Evolutionary conservation across 2,113 vertebrate genomes (phyloP), one percentile per base, ranked within the genome.

Genomic region (Mus spicilegus): DNA sequence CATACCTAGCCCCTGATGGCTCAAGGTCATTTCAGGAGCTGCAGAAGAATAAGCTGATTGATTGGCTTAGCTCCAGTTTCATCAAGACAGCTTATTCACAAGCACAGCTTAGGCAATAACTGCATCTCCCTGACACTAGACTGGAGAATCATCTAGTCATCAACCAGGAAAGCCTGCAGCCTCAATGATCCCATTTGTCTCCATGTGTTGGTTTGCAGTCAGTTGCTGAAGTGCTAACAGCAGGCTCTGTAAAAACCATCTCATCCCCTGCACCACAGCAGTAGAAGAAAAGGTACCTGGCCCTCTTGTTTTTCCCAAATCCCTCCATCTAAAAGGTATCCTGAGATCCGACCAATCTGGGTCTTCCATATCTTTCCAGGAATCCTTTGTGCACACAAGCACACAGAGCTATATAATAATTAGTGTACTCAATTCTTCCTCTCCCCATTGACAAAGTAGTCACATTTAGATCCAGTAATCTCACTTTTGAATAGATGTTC

Each of bases 361-460:
- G 10, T 51, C 56, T 36, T 82, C 67, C 13, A 2, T 6, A 39
- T 56, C 90, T 69, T 94, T 91, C 46, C 28, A 87, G 17, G 49
- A 12, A 63, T 86, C 12, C 42, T 77, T 39, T 51, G 20, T 16
- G 65, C 4, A 49, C 63, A 51, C n/a, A 85, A 46, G 9, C 0
- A 51, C 14, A 51, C 8, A 76, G 19, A 42, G 14, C n/a, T 14
- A 14, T 26, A 65, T 65, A 65, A 65, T 65, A 65, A n/a, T 30
- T 3, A 46, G 36, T 56, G 28, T 46, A 6, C 36, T n/a, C 69
- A 87, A 39, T 58, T 11, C 33, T 70, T 69, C 4, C 63, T 30
- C n/a, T 42, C 7, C n/a, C 42, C 58, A 33, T 84, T 90, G 70
- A 69, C n/a, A 86, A 51, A 90, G 91, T 70, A 73, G 28, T 96